These are phyloP conservation scores for Leuciscus idus DNA, from an alignment of 2,113 vertebrate genomes.

Conservation along the genomic window DNA sequence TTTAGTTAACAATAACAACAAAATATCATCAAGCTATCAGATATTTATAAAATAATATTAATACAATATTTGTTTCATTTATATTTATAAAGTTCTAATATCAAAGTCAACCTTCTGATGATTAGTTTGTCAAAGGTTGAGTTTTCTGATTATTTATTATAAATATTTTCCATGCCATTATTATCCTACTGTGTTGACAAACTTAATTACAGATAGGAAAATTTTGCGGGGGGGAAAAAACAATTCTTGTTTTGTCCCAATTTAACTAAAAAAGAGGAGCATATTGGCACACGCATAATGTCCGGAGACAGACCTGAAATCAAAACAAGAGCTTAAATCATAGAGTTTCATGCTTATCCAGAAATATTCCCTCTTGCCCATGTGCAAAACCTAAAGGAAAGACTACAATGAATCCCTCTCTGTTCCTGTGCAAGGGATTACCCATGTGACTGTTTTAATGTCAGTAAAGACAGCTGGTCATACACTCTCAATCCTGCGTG, in stretches of 20 bases:
- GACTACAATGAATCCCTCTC: slow-evolving; percentile 16
- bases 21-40: no score
- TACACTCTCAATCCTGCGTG: not conserved
- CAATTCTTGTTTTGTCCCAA: not conserved
- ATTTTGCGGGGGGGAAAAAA: not conserved
- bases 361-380: slow-evolving; percentile 1
- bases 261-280: not conserved
- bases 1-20: no score
- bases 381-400: slow-evolving; percentile 8
- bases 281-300: not conserved
- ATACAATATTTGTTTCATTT: no score
- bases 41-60: no score
- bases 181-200: not conserved
- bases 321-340: slow-evolving; percentile 5
- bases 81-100: no score
- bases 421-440: slow-evolving; percentile 32
- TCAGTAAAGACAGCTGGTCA: slow-evolving; percentile 18
- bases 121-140: no score
- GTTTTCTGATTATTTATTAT: not conserved
- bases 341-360: not conserved
- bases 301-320: not conserved
- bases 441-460: slow-evolving; percentile 22
- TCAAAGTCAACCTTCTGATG: no score
- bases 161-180: not conserved
- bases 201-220: not conserved